Evolutionary conservation across 2,797 vertebrate species (phyloP).

Genomic region (Megaceryle alcyon): DNA sequence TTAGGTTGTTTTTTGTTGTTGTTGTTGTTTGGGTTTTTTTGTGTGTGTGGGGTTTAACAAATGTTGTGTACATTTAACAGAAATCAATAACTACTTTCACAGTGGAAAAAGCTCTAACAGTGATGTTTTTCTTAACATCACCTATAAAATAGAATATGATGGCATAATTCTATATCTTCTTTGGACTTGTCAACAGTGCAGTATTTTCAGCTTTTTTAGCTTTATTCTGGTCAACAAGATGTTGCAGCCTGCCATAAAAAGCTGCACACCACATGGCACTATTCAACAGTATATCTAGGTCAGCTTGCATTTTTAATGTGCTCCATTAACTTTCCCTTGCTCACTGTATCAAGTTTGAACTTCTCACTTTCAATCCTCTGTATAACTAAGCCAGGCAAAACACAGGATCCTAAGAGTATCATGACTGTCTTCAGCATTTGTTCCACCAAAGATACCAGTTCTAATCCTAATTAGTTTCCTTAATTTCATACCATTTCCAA

Average conservation of each 20-base stretch:
- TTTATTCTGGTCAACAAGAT: not conserved
- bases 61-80: not conserved
- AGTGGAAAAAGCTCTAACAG: not conserved
- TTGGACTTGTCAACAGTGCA: not conserved
- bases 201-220: not conserved
- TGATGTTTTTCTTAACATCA: not conserved
- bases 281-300: slow-evolving; percentile 51
- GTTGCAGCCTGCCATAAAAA: slow-evolving; percentile 9
- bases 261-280: slow-evolving; percentile 38
- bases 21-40: not conserved
- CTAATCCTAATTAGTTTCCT: not conserved
- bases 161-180: not conserved
- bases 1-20: too few relatives aligned
- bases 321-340: slow-evolving; percentile 34
- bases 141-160: not conserved
- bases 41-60: not conserved
- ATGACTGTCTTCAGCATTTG: not conserved
- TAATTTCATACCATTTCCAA: not conserved
- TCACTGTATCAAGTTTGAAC: slow-evolving; percentile 31
- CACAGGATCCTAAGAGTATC: not conserved
- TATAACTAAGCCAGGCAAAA: not conserved
- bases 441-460: not conserved
- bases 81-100: slow-evolving; percentile 3
- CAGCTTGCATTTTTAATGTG: slow-evolving; percentile 65
- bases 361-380: slow-evolving; percentile 22